Conservation (phyloP, 2,113 vertebrate genomes). For the Plectropomus leopardus region DNA sequence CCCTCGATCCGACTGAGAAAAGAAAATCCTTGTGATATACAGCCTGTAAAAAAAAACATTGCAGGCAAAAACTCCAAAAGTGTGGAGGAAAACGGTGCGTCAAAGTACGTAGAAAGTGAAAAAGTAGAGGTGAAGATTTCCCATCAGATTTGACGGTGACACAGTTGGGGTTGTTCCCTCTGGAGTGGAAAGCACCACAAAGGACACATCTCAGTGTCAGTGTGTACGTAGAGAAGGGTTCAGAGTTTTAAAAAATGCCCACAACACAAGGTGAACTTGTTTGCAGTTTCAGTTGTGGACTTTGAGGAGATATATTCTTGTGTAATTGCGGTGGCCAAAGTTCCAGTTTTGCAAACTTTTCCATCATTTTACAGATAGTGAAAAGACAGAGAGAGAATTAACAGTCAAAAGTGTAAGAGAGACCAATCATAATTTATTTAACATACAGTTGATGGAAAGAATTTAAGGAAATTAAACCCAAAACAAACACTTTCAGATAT, state of each 20-base stretch:
- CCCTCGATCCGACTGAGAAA: neutral
- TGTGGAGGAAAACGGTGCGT: neutral
- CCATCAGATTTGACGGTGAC: constrained; percentile 4
- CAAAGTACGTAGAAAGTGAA: constrained; percentile 6
- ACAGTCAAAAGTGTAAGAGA: neutral
- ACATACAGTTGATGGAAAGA: neutral
- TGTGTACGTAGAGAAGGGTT: neutral
- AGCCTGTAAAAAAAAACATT: neutral
- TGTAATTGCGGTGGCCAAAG: neutral
- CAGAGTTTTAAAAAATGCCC: neutral
- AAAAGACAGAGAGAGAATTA: neutral
- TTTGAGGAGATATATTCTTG: neutral
- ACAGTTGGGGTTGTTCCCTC: neutral
- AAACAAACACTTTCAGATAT: neutral
- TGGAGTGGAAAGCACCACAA: constrained; percentile 38
- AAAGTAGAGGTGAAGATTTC: constrained; percentile 13
- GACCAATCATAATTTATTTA: neutral
- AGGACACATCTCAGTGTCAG: neutral
- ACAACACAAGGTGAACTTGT: neutral
- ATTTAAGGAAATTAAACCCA: neutral
- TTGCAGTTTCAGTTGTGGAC: neutral
- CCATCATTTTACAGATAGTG: neutral
- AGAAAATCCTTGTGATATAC: neutral
- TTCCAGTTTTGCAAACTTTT: neutral
- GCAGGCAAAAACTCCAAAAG: neutral